Evolutionary conservation across 2,888 invertebrate species (phyloP), one percentile per base, ranked within the genome.

Genomic region (Meteorus colon): DNA sequence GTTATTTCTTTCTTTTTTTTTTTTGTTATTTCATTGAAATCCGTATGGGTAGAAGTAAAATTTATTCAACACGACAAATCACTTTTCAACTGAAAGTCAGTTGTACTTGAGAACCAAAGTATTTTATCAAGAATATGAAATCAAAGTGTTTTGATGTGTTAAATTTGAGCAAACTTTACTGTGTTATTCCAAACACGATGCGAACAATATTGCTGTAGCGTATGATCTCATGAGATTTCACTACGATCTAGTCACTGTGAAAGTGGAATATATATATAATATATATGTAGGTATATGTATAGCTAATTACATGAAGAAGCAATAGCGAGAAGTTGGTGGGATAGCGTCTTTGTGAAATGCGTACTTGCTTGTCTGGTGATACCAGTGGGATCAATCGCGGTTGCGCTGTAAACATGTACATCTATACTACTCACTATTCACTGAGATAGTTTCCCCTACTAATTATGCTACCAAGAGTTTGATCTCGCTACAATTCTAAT

Each of bases 121-220:
- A 34, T 41, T 31, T 29, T 55, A 31, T 72, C 16, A 12, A 31
- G 27, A 37, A 65, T 37, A 72, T 72, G 24, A 48, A 72, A 72
- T 72, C 72, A 63, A 63, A 63, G 72, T 8, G 12, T 48, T 45
- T 62, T 63, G 45, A 48, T 31, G 34, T 72, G 27, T 55, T n/a
- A 63, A 72, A 72, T 48, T 72, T 41, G 45, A 29, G 48, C n/a
- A 62, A 72, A 72, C 72, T 63, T 72, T 31, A 6, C n/a, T 41
- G 34, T 72, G 72, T 72, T 72, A 48, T 63, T 63, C 63, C 29
- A 72, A 62, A 63, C 72, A n/a, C 41, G 63, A 72, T n/a, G 62
- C 71, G 45, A 72, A 72, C 72, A 72, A 72, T 72, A 62, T 72
- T 72, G 72, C 63, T 72, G 45, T 27, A 72, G 72, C 51, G 59